Evolutionary conservation across 2,888 invertebrate genomes (phyloP), one percentile per base, ranked within the genome.

Genomic region (Sminthurinus aureus): DNA sequence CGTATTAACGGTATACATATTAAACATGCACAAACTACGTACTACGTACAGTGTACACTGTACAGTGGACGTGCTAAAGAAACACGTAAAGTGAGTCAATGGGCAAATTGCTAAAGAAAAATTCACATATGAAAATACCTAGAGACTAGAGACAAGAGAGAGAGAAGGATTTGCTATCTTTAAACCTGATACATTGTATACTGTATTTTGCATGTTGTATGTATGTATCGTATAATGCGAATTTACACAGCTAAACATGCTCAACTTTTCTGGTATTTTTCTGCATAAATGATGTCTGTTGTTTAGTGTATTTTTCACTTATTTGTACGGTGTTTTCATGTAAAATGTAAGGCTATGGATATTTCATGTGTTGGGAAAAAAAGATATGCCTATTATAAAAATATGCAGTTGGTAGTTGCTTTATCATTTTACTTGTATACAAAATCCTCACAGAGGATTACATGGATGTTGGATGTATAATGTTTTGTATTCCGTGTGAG

Each of bases 1-100:
- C 64, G 38, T 71, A 71, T 84, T 84, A 84, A 84, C 84, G 84
- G 84, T 71, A 84, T 78, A 80, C 80, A 80, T 80, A 80, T 69
- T 24, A 67, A n/a, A n/a, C n/a, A n/a, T n/a, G n/a, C n/a, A n/a
- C n/a, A n/a, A n/a, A n/a, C n/a, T n/a, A n/a, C n/a, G n/a, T n/a
- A n/a, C n/a, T n/a, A n/a, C n/a, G n/a, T n/a, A n/a, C n/a, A n/a
- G n/a, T 76, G 13, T 66, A 69, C n/a, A 20, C 69, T 75, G 26
- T 73, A 26, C 73, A 15, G 50, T 75, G 75, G 0, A 13, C 13
- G 1, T 18, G 69, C 2, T 69, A 69, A 0, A 18, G 11, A 20
- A 20, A 11, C 69, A 69, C n/a, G 69, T 69, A 12, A 20, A 69
- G n/a, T 22, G 22, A n/a, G 69, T 15, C 69, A 20, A 11, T 11